Conservation (phyloP, 2,888 invertebrate species). For the Torymus texanus region DNA sequence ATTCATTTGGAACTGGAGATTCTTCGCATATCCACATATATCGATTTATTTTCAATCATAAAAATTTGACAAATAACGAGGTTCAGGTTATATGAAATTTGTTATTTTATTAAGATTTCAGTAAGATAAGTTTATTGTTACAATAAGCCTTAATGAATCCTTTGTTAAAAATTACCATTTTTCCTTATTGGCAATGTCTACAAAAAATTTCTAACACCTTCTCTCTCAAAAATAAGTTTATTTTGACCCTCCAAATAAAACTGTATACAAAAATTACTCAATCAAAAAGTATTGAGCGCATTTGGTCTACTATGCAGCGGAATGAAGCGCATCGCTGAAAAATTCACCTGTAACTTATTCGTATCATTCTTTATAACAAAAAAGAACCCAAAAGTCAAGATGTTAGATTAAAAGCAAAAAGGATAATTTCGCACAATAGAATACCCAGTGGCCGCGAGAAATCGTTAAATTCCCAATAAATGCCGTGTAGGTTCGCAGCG, state of each 20-base stretch:
- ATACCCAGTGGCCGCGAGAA: background rate
- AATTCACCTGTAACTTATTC: conserved; percentile 17
- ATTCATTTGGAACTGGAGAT: too few relatives aligned
- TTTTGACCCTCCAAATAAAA: conserved; percentile 8
- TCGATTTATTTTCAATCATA: too few relatives aligned
- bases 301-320: conserved; percentile 15
- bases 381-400: background rate
- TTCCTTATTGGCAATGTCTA: conserved; percentile 22
- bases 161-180: conserved; percentile 43
- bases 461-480: conserved; percentile 14
- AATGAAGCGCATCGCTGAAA: conserved; percentile 33
- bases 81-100: conserved; percentile 11
- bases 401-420: conserved; percentile 8
- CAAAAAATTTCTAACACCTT: conserved; percentile 35
- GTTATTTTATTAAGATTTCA: conserved; percentile 16
- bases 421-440: conserved; percentile 35
- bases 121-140: conserved; percentile 24
- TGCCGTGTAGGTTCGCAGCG: conserved; percentile 5
- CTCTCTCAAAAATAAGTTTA: conserved; percentile 5
- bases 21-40: too few relatives aligned
- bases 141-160: conserved; percentile 14
- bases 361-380: background rate
- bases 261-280: conserved; percentile 23
- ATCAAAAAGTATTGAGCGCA: conserved; percentile 4
- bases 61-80: background rate